Percentiles rank a stretch among this genome's conserved stretches.
phyloP scores from a whole-genome alignment of 2,797 vertebrate genomes.

The Champsocephalus gunnari region DNA sequence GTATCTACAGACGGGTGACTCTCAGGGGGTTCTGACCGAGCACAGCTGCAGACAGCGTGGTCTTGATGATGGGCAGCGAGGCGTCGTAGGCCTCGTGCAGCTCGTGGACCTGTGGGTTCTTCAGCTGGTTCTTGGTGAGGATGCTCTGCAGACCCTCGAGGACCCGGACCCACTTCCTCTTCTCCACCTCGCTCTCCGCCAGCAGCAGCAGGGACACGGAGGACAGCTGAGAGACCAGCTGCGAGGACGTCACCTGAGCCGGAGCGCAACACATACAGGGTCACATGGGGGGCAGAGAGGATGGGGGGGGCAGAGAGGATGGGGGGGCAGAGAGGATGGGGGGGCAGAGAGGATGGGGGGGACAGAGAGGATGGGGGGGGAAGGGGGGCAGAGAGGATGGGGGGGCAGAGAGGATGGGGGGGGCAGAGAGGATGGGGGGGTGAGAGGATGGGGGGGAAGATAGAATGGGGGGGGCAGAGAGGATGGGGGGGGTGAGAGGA shows the following conservation, averaged over 20 bases:
- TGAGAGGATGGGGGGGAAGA: too few species aligned
- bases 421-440: too few species aligned
- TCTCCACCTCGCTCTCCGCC: slow-evolving; percentile 95
- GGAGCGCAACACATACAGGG: background rate
- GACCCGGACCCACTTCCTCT: slow-evolving; percentile 96
- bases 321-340: too few species aligned
- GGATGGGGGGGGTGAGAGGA: too few species aligned
- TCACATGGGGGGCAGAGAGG: too few species aligned
- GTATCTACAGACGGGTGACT: too few species aligned
- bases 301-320: too few species aligned
- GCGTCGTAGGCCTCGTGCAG: slow-evolving; percentile 96
- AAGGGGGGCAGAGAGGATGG: too few species aligned
- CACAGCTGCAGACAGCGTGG: slow-evolving; percentile 89
- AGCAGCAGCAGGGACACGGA: slow-evolving; percentile 92
- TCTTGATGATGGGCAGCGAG: slow-evolving; percentile 94
- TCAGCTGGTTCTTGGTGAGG: slow-evolving; percentile 92
- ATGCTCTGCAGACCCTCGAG: slow-evolving; percentile 94
- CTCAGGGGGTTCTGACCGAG: slow-evolving; percentile 83
- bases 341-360: too few species aligned
- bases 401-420: too few species aligned
- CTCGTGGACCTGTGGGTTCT: slow-evolving; percentile 88
- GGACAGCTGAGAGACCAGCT: slow-evolving; percentile 89
- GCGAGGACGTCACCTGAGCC: slow-evolving; percentile 91
- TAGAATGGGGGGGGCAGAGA: too few species aligned
- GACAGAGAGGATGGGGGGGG: too few species aligned